Base-by-base conservation (phyloP, 2,113 vertebrate genomes). In the Tinamus guttatus region DNA sequence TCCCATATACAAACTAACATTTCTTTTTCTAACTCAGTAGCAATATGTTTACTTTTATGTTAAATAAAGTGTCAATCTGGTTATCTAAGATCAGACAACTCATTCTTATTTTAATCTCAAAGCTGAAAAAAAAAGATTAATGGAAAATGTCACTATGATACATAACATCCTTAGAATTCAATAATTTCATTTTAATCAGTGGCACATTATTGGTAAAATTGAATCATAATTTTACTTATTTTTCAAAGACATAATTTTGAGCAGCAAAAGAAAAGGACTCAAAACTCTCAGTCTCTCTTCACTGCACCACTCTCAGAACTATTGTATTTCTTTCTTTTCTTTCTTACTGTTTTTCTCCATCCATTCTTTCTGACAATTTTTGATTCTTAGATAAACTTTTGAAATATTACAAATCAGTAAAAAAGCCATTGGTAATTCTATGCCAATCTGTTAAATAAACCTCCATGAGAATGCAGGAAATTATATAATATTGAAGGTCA, bases 171-270 rank as follows among this genome's bases (percentile, higher is more conserved):
- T 94, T 87, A 83, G 67, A 96, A 95, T 97, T 40, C 27, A 89
- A 86, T 96, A 78, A 95, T 96, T 97, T 96, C 9, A 75, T 96
- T 98, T 96, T 95, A 96, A 96, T 96, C 60, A 95, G 73, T 63
- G 96, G 74, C 52, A 89, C 51, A 68, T 96, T 95, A 90, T 94
- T 96, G 89, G 54, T 91, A 96, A 95, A 40, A 92, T 28, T 91
- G 89, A 97, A 74, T 94, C 68, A 91, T 82, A 92, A 49, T 38
- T 87, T 93, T 52, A 63, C 16, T 82, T 93, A 20, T 63, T 95
- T 59, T 87, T 96, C 87, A 95, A 92, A 94, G 68, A 59, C 20
- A 56, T 58, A 77, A 90, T 97, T 92, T 96, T 97, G 25, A 68
- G 38, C 47, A 92, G 38, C 36, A 78, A 4, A 43, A 40, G 43